These are phyloP conservation scores for Meghimatium bilineatum DNA, from an alignment of 2,888 invertebrate species.

Conservation along the genomic window DNA sequence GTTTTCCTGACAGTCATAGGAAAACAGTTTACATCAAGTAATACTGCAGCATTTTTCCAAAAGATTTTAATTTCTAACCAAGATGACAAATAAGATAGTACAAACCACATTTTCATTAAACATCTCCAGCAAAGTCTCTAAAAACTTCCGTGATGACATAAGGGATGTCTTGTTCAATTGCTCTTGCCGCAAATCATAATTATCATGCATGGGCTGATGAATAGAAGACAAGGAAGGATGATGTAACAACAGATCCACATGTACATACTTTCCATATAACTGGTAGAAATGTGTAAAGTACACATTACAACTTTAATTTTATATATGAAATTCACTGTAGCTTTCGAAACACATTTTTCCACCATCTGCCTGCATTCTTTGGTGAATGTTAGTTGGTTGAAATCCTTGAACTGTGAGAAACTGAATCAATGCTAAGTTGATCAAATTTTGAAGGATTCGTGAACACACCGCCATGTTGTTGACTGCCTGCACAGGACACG, in stretches of 20 bases:
- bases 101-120: conserved; percentile 95
- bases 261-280: neutral
- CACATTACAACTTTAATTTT: too few relatives aligned
- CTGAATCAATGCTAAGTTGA: too few relatives aligned
- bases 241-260: neutral
- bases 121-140: conserved; percentile 94
- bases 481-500: too few relatives aligned
- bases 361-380: too few relatives aligned
- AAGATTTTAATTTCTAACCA: neutral
- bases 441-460: too few relatives aligned
- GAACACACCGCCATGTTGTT: too few relatives aligned
- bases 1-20: neutral
- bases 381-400: too few relatives aligned
- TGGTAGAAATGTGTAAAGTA: neutral
- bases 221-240: neutral
- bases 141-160: conserved; percentile 91
- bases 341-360: too few relatives aligned
- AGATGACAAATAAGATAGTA: conserved; percentile 55
- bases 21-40: neutral
- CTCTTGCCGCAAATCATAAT: conserved; percentile 97
- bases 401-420: too few relatives aligned
- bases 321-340: too few relatives aligned
- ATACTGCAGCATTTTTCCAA: neutral
- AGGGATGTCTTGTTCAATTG: conserved; percentile 98
- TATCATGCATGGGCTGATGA: conserved; percentile 89